Percentiles rank a stretch among this genome's conserved stretches.
phyloP scores from a whole-genome alignment of 2,113 vertebrate genomes.

The Murina feae region DNA sequence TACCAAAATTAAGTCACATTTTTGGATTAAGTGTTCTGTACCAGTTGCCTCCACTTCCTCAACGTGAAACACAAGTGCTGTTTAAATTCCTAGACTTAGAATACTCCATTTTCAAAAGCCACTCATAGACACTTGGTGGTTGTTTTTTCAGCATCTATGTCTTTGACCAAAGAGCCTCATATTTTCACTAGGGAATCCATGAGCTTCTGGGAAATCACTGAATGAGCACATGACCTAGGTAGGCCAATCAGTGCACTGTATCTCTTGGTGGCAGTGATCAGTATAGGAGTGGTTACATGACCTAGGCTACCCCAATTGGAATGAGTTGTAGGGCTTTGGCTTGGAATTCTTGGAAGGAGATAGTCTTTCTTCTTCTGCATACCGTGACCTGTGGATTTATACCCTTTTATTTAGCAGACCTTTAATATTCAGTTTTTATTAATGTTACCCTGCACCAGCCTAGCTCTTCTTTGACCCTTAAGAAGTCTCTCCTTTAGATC shows the following conservation, averaged over 20 bases:
- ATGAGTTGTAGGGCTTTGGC: not conserved
- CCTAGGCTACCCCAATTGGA: not conserved
- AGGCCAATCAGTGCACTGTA: not conserved
- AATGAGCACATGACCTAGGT: not conserved
- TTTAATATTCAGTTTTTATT: not conserved
- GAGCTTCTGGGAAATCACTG: not conserved
- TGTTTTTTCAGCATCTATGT: not conserved
- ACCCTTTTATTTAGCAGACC: not conserved
- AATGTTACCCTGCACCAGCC: too few species aligned
- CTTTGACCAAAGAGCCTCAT: not conserved
- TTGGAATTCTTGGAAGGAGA: not conserved
- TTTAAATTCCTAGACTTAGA: not conserved
- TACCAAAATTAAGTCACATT: not conserved
- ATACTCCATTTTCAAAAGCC: not conserved
- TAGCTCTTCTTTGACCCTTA: not conserved
- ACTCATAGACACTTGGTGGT: not conserved
- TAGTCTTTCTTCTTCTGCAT: not conserved
- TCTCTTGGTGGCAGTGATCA: not conserved
- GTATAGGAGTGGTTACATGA: not conserved
- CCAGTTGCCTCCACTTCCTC: not conserved
- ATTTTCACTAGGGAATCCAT: not conserved
- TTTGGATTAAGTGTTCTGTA: not conserved
- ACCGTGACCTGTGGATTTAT: not conserved
- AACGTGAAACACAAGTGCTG: not conserved
- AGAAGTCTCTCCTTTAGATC: not conserved